Conservation (phyloP, 1,140 invertebrate species). For the Rhyzopertha dominica region DNA sequence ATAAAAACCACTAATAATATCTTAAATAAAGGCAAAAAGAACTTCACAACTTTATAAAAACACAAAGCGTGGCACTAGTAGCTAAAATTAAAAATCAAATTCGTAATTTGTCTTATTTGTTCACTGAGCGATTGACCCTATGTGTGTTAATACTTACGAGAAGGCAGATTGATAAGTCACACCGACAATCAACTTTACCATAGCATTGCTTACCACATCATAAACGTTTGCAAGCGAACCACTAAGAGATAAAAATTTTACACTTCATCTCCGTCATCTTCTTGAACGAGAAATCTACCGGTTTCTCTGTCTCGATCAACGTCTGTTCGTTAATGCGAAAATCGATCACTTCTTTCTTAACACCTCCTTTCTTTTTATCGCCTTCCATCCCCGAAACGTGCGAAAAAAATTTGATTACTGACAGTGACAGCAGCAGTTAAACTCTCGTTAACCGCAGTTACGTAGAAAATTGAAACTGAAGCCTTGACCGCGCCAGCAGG, state of each 20-base stretch:
- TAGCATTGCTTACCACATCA: too few relatives aligned
- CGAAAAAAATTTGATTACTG: not conserved
- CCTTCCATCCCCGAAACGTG: not conserved
- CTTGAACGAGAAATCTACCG: constrained; percentile 19
- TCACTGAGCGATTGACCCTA: too few relatives aligned
- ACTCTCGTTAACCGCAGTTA: not conserved
- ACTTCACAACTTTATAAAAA: too few relatives aligned
- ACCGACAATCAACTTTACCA: too few relatives aligned
- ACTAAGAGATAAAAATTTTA: constrained; percentile 1
- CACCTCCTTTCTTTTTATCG: not conserved
- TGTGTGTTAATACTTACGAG: too few relatives aligned
- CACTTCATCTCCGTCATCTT: constrained; percentile 11
- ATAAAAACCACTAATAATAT: too few relatives aligned
- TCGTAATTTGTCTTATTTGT: too few relatives aligned
- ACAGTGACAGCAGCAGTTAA: constrained; percentile 1
- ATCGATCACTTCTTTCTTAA: constrained; percentile 13
- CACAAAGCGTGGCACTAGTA: too few relatives aligned
- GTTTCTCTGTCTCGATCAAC: constrained; percentile 11
- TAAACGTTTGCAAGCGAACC: not conserved
- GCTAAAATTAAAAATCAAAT: too few relatives aligned
- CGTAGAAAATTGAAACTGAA: not conserved
- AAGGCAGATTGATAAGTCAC: too few relatives aligned
- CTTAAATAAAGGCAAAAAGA: too few relatives aligned
- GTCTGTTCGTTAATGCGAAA: constrained; percentile 20
- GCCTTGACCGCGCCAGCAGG: constrained; percentile 9